These are phyloP conservation scores for Allolobophora icterica DNA, from an alignment of 2,888 invertebrate species.

Conservation along the genomic window DNA sequence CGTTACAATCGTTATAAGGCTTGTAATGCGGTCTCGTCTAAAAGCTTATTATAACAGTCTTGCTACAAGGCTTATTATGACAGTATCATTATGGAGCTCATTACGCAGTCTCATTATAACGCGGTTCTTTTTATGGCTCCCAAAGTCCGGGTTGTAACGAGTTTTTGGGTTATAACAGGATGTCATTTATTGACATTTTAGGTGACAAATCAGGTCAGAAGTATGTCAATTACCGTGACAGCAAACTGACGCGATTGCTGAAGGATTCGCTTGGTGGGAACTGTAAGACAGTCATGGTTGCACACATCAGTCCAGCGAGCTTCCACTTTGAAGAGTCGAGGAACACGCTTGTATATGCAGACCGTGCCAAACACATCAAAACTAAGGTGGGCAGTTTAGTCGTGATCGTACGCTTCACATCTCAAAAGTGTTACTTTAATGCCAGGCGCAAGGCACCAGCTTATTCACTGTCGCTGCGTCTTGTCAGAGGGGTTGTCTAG, in stretches of 20 bases:
- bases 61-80: too few relatives aligned
- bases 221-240: slow-evolving; percentile 94
- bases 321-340: slow-evolving; percentile 86
- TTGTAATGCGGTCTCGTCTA: too few relatives aligned
- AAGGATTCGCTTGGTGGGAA: slow-evolving; percentile 74
- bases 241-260: slow-evolving; percentile 87
- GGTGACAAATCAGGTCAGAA: slow-evolving; percentile 58
- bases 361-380: slow-evolving; percentile 89
- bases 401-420: background rate
- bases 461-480: too few relatives aligned
- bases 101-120: too few relatives aligned
- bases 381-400: slow-evolving; percentile 73
- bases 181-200: background rate
- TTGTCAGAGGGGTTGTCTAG: background rate
- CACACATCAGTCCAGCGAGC: slow-evolving; percentile 86
- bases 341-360: slow-evolving; percentile 91
- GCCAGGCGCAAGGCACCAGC: background rate
- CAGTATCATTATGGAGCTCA: too few relatives aligned
- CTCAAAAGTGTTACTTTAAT: too few relatives aligned
- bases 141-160: background rate
- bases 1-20: too few relatives aligned
- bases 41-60: too few relatives aligned
- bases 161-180: background rate
- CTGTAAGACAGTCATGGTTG: slow-evolving; percentile 96
- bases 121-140: too few relatives aligned